Evolutionary conservation across 1,140 invertebrate species (phyloP).

Genomic region (Drosophila chauvacae): DNA sequence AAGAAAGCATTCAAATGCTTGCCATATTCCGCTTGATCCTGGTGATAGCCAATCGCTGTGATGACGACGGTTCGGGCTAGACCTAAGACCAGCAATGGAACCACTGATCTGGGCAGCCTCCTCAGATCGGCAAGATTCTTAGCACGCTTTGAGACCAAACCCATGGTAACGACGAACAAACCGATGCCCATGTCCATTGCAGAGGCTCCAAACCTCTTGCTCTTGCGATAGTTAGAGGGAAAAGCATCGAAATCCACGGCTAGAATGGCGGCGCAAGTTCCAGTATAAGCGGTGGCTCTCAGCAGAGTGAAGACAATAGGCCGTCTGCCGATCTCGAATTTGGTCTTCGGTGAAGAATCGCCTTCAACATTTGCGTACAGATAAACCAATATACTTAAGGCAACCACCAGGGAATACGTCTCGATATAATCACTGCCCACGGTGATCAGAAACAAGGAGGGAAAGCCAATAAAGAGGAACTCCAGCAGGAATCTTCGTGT

Average conservation of each 20-base stretch:
- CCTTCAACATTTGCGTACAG: not conserved
- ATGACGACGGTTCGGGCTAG: slow-evolving; percentile 88
- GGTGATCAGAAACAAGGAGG: slow-evolving; percentile 48
- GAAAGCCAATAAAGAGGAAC: slow-evolving; percentile 55
- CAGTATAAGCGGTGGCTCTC: slow-evolving; percentile 89
- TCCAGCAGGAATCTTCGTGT: slow-evolving; percentile 56
- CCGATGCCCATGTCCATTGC: slow-evolving; percentile 98
- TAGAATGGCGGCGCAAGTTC: slow-evolving; percentile 93
- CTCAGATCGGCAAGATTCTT: slow-evolving; percentile 66
- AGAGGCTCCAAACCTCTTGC: slow-evolving; percentile 93
- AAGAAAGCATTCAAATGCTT: slow-evolving; percentile 99
- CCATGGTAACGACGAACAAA: slow-evolving; percentile 94
- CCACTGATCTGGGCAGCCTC: slow-evolving; percentile 80
- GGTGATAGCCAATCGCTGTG: slow-evolving; percentile 91
- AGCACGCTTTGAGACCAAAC: slow-evolving; percentile 87
- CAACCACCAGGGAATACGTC: slow-evolving; percentile 12
- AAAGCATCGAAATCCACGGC: slow-evolving; percentile 96
- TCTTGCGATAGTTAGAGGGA: slow-evolving; percentile 94
- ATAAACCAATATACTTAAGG: slow-evolving; percentile 2
- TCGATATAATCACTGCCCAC: slow-evolving; percentile 25
- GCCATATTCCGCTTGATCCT: slow-evolving; percentile 96
- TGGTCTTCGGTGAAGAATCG: not conserved
- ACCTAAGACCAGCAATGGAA: slow-evolving; percentile 90
- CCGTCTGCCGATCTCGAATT: slow-evolving; percentile 45
- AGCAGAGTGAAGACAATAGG: slow-evolving; percentile 78